phyloP scores from a whole-genome alignment of 2,888 invertebrate species.

The Panzeria rudis region DNA sequence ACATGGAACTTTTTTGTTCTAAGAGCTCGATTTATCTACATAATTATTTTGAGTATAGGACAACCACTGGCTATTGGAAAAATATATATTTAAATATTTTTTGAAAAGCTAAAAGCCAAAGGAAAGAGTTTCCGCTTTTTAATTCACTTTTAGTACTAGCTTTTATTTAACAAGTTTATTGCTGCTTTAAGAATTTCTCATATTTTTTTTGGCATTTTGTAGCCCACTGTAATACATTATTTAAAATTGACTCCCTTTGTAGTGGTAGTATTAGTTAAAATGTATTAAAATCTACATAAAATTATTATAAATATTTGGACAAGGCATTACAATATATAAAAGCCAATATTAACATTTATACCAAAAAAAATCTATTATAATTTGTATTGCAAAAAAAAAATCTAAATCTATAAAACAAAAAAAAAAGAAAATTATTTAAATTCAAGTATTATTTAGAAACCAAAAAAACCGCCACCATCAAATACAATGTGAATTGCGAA shows the following conservation, averaged over 20 bases:
- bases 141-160: too few species aligned
- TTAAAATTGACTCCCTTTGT: constrained; percentile 43
- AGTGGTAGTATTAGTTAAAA: constrained; percentile 61
- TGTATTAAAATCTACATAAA: constrained; percentile 79
- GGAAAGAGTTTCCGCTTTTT: too few species aligned
- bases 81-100: too few species aligned
- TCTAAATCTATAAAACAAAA: constrained; percentile 23
- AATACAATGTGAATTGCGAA: constrained; percentile 61
- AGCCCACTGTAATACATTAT: constrained; percentile 39
- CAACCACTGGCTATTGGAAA: too few species aligned
- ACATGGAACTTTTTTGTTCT: too few species aligned
- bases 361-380: constrained; percentile 26
- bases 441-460: constrained; percentile 70
- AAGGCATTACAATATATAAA: constrained; percentile 77
- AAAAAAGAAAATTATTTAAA: constrained; percentile 60
- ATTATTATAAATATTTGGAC: constrained; percentile 81
- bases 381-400: constrained; percentile 10
- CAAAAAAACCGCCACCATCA: constrained; percentile 68
- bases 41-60: too few species aligned
- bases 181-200: too few species aligned
- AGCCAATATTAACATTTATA: constrained; percentile 67
- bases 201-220: not conserved
- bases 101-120: too few species aligned
- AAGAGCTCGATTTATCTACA: too few species aligned
- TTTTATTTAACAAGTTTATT: too few species aligned